Percentiles rank a stretch among this genome's conserved stretches.
Evolutionary conservation across 2,797 vertebrate species (phyloP).

Genomic region (Tolypeutes matacus): DNA sequence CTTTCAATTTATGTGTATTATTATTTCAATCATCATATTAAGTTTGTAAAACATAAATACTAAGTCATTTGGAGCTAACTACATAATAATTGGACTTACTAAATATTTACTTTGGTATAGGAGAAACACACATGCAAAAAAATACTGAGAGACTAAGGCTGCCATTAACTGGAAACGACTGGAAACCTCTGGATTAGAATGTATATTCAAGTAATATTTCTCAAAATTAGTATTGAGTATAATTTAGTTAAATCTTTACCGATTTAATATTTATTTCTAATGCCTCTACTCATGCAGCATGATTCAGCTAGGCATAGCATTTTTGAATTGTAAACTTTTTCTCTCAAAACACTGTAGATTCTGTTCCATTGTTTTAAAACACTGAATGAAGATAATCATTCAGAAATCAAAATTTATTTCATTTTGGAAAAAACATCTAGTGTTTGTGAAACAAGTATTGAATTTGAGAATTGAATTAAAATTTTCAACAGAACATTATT

Average conservation of each 20-base stretch:
- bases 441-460: not conserved
- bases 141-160: not conserved
- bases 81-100: not conserved
- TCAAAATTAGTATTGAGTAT: constrained; percentile 12
- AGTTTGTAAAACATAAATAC: not conserved
- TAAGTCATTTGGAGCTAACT: not conserved
- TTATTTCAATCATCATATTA: not conserved
- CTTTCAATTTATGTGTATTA: not conserved
- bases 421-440: not conserved
- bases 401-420: not conserved
- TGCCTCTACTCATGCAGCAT: not conserved
- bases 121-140: not conserved
- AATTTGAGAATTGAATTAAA: not conserved
- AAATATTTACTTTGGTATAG: not conserved
- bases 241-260: not conserved
- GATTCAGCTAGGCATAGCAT: constrained; percentile 50
- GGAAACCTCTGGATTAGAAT: not conserved
- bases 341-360: not conserved
- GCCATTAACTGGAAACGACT: not conserved
- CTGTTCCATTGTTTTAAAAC: not conserved
- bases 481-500: not conserved
- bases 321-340: not conserved
- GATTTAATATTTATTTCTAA: not conserved
- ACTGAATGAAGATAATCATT: not conserved
- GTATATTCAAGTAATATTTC: not conserved